Evolutionary conservation across 2,797 vertebrate species (phyloP), one percentile per base, ranked within the genome.

Genomic region (Phalanger gymnotis): DNA sequence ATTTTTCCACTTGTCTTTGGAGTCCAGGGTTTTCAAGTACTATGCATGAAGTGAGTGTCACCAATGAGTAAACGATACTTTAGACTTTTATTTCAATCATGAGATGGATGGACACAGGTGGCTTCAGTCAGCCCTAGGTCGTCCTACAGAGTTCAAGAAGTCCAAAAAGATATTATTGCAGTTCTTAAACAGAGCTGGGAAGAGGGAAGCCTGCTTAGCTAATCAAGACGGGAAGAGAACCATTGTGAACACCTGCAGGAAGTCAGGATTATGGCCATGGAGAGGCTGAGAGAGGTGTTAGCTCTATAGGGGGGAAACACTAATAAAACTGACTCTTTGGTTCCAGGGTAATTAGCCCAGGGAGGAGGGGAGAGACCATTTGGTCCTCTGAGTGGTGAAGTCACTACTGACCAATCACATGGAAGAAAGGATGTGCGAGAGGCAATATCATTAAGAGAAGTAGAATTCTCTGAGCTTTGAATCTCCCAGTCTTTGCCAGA

Each of bases 371-470:
- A 28, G 95, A 90, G 53, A 47, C 30, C 12, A 1, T 7, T 53
- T 92, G 34, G 22, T 57, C 11, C 7, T n/a, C 96, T 92, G 89
- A 93, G 51, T 57, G 92, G 14, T 92, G 73, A 95, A 94, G 55
- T 95, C 56, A 58, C 5, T 95, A 12, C 31, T 53, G 7, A 30
- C 93, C 90, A 91, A 91, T 54, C 73, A 89, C 53, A 96, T 27
- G 9, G 40, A 81, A 47, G 73, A 81, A 47, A 47, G 40, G 9
- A 27, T 81, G 6, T 81, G 10, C 51, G 25, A 87, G 89, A 95
- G 91, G 54, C 93, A 54, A 95, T 66, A 66, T 90, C 51, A 96
- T 89, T 93, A 27, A 95, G 91, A 97, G 91, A 34, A 95, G 66
- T 40, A 73, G 52, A 93, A 94, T 81, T 47, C 22, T 81, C 22